Percentiles rank a stretch among this genome's conserved stretches.
phyloP scores from a whole-genome alignment of 1,140 invertebrate genomes.

The Matsumurasca onukii region DNA sequence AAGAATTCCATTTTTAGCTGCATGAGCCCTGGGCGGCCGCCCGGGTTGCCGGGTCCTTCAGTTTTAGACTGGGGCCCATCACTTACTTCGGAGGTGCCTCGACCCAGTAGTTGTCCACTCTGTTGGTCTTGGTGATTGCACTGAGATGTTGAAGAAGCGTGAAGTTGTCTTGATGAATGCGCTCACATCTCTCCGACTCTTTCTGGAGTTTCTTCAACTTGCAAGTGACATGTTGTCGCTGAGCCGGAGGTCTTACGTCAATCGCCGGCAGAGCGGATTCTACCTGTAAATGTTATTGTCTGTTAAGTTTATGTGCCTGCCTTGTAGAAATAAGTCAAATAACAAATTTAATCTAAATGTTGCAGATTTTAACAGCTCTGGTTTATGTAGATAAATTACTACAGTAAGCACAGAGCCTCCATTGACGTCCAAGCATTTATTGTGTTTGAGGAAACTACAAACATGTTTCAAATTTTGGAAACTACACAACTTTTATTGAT shows the following conservation, averaged over 20 bases:
- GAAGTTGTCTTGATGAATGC: conserved; percentile 57
- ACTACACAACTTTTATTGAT: no score
- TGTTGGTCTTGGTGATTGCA: conserved; percentile 53
- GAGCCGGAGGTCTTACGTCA: conserved; percentile 53
- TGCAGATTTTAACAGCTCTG: neutral
- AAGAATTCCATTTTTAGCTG: no score
- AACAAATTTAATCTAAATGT: neutral
- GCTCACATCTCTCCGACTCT: conserved; percentile 54
- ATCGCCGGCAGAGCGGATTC: conserved; percentile 55
- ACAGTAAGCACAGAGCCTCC: no score
- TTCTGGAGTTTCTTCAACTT: conserved; percentile 59
- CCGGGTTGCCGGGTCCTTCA: no score
- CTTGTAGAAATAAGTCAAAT: neutral
- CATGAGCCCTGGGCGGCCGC: no score
- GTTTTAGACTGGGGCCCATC: no score
- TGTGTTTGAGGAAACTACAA: no score
- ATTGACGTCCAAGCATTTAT: no score
- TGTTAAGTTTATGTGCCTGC: neutral
- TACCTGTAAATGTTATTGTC: conserved; percentile 53
- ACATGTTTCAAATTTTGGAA: no score
- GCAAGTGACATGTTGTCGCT: conserved; percentile 53
- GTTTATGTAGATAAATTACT: neutral
- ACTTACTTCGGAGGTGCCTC: conserved; percentile 55
- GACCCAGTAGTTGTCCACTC: conserved; percentile 57
- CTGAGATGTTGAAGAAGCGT: conserved; percentile 55